A percentile compares a stretch with the other conserved stretches of the same genome.
phyloP scores from a whole-genome alignment of 2,797 vertebrate species.

The Hydrolagus colliei region DNA sequence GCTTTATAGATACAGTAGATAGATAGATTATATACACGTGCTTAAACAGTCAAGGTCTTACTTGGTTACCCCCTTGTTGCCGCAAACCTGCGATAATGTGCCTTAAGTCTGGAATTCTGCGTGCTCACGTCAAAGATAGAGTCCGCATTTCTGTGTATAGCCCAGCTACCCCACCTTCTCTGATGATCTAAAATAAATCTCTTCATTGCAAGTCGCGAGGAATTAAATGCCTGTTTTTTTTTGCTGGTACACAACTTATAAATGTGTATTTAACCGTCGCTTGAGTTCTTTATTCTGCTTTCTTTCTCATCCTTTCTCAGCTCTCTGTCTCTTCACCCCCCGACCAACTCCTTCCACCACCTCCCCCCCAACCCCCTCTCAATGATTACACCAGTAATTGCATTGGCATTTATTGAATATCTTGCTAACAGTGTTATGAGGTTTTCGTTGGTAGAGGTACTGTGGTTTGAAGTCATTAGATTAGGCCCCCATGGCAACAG shows the following conservation, averaged over 20 bases:
- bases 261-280: background rate
- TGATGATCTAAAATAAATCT: slow-evolving; percentile 43
- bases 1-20: background rate
- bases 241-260: background rate
- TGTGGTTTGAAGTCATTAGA: too few species aligned
- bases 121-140: slow-evolving; percentile 57
- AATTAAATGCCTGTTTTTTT: background rate
- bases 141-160: slow-evolving; percentile 43
- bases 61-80: slow-evolving; percentile 1
- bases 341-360: too few species aligned
- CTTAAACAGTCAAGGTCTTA: slow-evolving; percentile 3
- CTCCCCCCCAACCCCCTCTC: too few species aligned
- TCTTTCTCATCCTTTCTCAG: slow-evolving; percentile 41
- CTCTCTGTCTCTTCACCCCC: too few species aligned
- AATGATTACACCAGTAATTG: too few species aligned
- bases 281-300: slow-evolving; percentile 46
- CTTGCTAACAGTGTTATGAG: too few species aligned
- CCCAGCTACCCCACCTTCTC: slow-evolving; percentile 37
- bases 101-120: slow-evolving; percentile 38
- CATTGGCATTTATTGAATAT: too few species aligned
- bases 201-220: slow-evolving; percentile 38
- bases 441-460: too few species aligned
- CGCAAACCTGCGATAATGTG: slow-evolving; percentile 33
- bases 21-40: background rate
- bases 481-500: too few species aligned